Conservation (phyloP, 2,113 vertebrate genomes). For the Tretioscincus oriximinensis region DNA sequence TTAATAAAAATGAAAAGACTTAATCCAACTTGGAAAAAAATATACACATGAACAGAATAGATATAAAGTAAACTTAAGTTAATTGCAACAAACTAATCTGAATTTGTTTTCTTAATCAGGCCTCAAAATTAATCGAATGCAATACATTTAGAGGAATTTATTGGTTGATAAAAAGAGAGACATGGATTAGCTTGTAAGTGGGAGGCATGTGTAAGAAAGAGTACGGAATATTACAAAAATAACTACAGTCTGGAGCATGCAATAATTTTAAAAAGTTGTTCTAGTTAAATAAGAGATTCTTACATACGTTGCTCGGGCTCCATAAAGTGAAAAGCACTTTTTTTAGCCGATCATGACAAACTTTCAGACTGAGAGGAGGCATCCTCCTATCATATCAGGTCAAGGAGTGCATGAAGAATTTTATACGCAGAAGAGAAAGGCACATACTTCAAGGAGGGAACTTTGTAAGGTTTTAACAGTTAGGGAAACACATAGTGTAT, state of each 20-base stretch:
- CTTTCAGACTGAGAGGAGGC: not conserved
- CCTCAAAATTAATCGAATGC: not conserved
- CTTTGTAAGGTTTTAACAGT: not conserved
- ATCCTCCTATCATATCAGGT: not conserved
- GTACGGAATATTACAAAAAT: conserved; percentile 24
- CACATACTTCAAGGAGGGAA: not conserved
- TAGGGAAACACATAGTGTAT: not conserved
- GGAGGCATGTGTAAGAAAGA: not conserved
- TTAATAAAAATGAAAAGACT: not conserved
- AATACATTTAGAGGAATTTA: conserved; percentile 9
- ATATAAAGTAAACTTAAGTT: too few relatives aligned
- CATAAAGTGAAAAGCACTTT: conserved; percentile 13
- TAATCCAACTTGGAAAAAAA: not conserved
- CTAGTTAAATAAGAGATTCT: conserved; percentile 24
- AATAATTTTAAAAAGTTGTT: conserved; percentile 14
- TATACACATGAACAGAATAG: not conserved
- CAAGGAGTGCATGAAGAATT: not conserved
- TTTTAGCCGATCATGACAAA: conserved; percentile 6
- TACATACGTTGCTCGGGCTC: conserved; percentile 2
- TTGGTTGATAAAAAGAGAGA: conserved; percentile 12
- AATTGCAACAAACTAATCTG: not conserved
- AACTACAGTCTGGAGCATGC: conserved; percentile 17
- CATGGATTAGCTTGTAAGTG: not conserved
- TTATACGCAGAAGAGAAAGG: not conserved
- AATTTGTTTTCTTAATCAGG: not conserved